Evolutionary conservation across 2,797 vertebrate genomes (phyloP).

Genomic region (Chiloscyllium punctatum): DNA sequence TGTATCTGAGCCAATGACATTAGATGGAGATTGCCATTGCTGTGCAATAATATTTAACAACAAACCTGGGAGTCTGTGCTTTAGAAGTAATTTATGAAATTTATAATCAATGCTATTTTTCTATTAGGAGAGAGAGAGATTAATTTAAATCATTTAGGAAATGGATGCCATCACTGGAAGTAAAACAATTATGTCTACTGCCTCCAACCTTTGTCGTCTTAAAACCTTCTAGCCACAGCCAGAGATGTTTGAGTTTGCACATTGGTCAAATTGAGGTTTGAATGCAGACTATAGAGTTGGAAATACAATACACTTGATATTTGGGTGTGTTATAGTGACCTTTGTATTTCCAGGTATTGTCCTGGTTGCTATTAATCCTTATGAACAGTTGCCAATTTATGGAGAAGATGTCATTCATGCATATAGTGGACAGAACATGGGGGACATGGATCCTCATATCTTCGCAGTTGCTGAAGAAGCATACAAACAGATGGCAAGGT

Average conservation of each 20-base stretch:
- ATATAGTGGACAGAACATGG: slow-evolving; percentile 90
- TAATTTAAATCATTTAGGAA: not conserved
- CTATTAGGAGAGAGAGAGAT: not conserved
- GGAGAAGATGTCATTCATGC: slow-evolving; percentile 93
- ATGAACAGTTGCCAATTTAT: slow-evolving; percentile 85
- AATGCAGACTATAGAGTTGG: not conserved
- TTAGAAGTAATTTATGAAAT: not conserved
- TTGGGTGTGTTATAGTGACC: too few species aligned
- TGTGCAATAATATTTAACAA: not conserved
- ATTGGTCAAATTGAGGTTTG: not conserved
- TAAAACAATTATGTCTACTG: not conserved
- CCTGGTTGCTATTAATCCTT: slow-evolving; percentile 93
- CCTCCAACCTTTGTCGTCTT: not conserved
- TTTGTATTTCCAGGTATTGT: slow-evolving; percentile 73
- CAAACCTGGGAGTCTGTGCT: not conserved
- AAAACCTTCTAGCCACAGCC: not conserved
- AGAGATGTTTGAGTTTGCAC: not conserved
- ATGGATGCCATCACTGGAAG: not conserved
- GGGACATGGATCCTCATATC: slow-evolving; percentile 96
- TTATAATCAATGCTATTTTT: not conserved
- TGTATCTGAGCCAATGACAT: not conserved
- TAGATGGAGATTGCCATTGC: not conserved
- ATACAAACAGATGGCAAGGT: slow-evolving; percentile 95
- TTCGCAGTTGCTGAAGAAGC: slow-evolving; percentile 92
- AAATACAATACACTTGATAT: not conserved